Evolutionary conservation across 1,140 invertebrate genomes (phyloP).

Genomic region (Meteorus sp.): DNA sequence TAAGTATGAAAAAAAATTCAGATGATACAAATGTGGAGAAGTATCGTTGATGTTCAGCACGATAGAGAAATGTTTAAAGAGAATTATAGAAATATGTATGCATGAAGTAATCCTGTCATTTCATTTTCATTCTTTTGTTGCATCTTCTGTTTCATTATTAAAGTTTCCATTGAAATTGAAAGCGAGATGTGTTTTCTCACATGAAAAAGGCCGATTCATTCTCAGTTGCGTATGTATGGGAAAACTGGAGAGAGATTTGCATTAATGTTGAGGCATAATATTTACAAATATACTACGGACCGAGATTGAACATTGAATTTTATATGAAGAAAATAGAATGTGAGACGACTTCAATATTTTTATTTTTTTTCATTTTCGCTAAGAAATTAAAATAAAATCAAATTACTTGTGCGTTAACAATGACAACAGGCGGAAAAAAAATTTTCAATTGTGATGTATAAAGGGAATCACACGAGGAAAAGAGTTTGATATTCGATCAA

Average conservation of each 20-base stretch:
- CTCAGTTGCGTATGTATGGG: background rate
- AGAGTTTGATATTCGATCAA: background rate
- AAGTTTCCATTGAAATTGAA: background rate
- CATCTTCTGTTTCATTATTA: background rate
- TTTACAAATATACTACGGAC: background rate
- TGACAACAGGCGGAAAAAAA: too few species aligned
- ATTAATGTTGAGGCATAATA: background rate
- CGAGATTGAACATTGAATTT: background rate
- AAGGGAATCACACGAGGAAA: too few species aligned
- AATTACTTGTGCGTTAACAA: background rate
- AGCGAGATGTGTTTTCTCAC: background rate
- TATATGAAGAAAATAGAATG: background rate
- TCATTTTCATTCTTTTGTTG: constrained; percentile 5
- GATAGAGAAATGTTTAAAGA: too few species aligned
- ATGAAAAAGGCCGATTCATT: constrained; percentile 5
- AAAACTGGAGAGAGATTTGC: background rate
- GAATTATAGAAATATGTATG: background rate
- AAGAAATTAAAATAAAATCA: background rate
- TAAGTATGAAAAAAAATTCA: background rate
- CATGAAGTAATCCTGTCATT: background rate
- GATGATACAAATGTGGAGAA: background rate
- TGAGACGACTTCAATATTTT: background rate
- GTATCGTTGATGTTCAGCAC: background rate
- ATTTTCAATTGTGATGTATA: too few species aligned
- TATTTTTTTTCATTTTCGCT: background rate